These are phyloP conservation scores for Nomada ruficornis DNA, from an alignment of 2,888 invertebrate genomes.

Conservation along the genomic window DNA sequence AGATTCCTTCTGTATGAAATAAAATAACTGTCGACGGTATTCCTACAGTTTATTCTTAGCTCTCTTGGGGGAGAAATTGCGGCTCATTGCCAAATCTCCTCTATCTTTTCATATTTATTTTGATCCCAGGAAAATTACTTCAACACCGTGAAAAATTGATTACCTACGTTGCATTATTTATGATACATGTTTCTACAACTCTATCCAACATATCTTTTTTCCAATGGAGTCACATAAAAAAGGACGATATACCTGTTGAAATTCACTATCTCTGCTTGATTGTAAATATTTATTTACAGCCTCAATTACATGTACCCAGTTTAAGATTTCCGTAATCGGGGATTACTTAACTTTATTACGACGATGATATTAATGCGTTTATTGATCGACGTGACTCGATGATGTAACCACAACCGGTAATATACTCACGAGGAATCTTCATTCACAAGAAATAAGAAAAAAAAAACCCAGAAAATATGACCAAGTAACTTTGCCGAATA, in stretches of 20 bases:
- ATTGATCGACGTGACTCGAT: slow-evolving; percentile 19
- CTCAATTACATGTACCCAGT: slow-evolving; percentile 12
- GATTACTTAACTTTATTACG: slow-evolving; percentile 26
- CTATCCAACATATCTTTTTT: not conserved
- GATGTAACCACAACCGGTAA: slow-evolving; percentile 32
- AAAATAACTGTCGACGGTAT: slow-evolving; percentile 67
- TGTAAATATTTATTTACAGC: slow-evolving; percentile 22
- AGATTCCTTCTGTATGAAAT: slow-evolving; percentile 62
- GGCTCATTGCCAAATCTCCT: slow-evolving; percentile 75
- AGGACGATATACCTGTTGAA: not conserved
- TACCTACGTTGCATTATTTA: slow-evolving; percentile 3
- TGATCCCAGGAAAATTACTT: slow-evolving; percentile 54
- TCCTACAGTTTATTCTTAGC: slow-evolving; percentile 81
- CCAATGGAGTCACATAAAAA: not conserved
- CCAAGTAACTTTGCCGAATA: not conserved
- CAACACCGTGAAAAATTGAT: slow-evolving; percentile 28
- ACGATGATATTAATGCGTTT: slow-evolving; percentile 40
- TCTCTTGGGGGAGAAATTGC: slow-evolving; percentile 69
- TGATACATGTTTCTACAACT: not conserved
- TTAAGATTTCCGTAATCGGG: slow-evolving; percentile 18
- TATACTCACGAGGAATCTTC: slow-evolving; percentile 16
- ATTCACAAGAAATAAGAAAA: not conserved
- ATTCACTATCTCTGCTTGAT: not conserved
- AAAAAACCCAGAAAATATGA: not conserved
- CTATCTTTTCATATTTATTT: slow-evolving; percentile 71